These are phyloP conservation scores for Microplitis deprimator DNA, from an alignment of 2,888 invertebrate genomes.

Conservation along the genomic window DNA sequence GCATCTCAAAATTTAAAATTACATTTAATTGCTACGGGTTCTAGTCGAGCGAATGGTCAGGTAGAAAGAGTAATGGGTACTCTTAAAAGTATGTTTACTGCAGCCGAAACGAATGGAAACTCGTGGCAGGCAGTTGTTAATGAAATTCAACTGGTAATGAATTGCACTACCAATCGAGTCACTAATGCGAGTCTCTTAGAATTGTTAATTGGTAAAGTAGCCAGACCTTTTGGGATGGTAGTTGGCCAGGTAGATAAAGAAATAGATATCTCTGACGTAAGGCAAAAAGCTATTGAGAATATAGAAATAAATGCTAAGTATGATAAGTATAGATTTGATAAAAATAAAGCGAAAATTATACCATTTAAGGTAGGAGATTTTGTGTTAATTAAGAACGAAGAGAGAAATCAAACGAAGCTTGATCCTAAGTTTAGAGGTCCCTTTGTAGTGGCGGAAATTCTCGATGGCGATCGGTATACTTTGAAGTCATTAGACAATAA, in stretches of 20 bases:
- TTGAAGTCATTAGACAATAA: not conserved
- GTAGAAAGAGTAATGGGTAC: constrained; percentile 55
- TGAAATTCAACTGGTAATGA: constrained; percentile 56
- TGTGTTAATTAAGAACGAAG: no score
- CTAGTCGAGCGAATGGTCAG: constrained; percentile 56
- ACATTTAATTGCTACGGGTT: constrained; percentile 55
- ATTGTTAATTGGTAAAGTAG: constrained; percentile 54
- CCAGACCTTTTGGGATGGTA: constrained; percentile 8
- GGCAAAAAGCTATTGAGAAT: no score
- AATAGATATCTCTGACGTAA: no score
- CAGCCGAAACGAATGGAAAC: constrained; percentile 49
- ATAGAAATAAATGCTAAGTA: no score
- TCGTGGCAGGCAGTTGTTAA: constrained; percentile 56
- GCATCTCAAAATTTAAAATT: constrained; percentile 37
- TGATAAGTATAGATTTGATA: no score
- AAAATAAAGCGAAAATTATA: no score
- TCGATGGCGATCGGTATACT: not conserved
- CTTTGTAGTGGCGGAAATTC: not conserved
- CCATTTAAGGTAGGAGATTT: no score
- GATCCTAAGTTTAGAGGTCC: not conserved
- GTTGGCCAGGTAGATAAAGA: not conserved
- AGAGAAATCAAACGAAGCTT: no score
- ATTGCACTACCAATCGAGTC: constrained; percentile 51
- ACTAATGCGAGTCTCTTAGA: constrained; percentile 56
- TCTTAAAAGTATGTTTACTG: constrained; percentile 41